Evolutionary conservation across 2,113 vertebrate species (phyloP), one percentile per base, ranked within the genome.

Genomic region (Triplophysa tibetana): DNA sequence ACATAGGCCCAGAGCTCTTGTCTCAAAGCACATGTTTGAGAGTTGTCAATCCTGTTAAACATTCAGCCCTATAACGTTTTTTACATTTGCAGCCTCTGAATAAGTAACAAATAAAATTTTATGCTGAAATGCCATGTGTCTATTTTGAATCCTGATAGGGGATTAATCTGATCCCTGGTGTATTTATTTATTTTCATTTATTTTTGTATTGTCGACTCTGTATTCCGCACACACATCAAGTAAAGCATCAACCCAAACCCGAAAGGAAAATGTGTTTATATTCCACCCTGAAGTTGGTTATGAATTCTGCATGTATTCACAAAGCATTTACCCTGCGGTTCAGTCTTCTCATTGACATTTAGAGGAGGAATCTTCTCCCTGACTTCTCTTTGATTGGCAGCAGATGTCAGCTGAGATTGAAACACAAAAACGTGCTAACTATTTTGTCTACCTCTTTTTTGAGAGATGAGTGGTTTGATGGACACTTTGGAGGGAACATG

Each of bases 311-410:
- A 16, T 75, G n/a, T 62, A 24, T 74, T 62, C 38, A 11, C 33
- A 24, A 74, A 75, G 72, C 56, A 75, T 75, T 75, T 75, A 63
- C 60, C 73, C 73, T 50, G 60, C 23, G 6, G 60, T 75, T 75
- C 60, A 63, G 60, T 63, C 60, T 77, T 65, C 62, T 77, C 24
- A 73, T 67, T 80, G 68, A 75, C 60, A 62, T 82, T 11, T 69
- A 78, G 65, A 68, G 48, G 11, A 56, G 45, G 11, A 21, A 63
- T 72, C 52, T 33, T 68, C 48, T 64, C 69, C 29, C 56, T 4
- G 29, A 43, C 43, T 76, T 61, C 14, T 52, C 61, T 72, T 60
- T 77, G 70, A 77, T 60, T 80, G 72, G 21, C 73, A 68, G 76
- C 0, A 11, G 48, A 65, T 77, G 75, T 77, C 75, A 77, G 61